These are phyloP conservation scores for Amitus sp. DNA, from an alignment of 2,888 invertebrate genomes.

Conservation along the genomic window DNA sequence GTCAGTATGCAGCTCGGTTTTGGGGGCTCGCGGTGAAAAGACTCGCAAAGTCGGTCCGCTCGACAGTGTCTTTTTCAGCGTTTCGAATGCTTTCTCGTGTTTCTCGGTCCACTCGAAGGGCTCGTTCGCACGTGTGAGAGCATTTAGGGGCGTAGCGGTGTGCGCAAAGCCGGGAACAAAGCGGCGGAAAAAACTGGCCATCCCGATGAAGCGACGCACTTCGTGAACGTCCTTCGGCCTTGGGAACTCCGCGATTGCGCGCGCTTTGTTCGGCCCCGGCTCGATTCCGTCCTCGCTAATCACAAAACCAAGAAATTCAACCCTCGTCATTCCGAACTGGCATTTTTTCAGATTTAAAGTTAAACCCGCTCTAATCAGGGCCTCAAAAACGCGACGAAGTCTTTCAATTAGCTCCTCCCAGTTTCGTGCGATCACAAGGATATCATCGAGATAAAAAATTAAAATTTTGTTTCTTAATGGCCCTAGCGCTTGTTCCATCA, in stretches of 20 bases:
- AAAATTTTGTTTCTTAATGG: constrained; percentile 14
- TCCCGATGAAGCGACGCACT: constrained; percentile 31
- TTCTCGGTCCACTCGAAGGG: constrained; percentile 4
- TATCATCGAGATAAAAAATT: constrained; percentile 19
- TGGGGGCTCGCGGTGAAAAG: constrained; percentile 8
- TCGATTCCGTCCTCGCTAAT: constrained; percentile 26
- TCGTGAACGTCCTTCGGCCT: constrained; percentile 28
- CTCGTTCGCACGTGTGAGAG: neutral
- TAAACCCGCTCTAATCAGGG: constrained; percentile 23
- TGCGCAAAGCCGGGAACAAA: constrained; percentile 4
- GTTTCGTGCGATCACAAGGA: constrained; percentile 6
- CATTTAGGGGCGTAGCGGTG: constrained; percentile 1
- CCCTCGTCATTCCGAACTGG: constrained; percentile 29
- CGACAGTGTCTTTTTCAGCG: constrained; percentile 1
- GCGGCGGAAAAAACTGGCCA: constrained; percentile 25
- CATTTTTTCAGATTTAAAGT: constrained; percentile 46
- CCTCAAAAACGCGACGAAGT: constrained; percentile 2
- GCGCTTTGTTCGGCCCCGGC: constrained; percentile 36
- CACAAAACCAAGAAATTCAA: constrained; percentile 22
- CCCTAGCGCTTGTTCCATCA: constrained; percentile 28
- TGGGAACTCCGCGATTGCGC: constrained; percentile 29
- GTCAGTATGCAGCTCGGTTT: constrained; percentile 38
- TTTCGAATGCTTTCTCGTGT: constrained; percentile 1
- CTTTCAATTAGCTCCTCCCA: constrained; percentile 8
- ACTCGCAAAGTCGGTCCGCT: constrained; percentile 12